A percentile compares a stretch with the other conserved stretches of the same genome.
These are phyloP conservation scores for Latrodectus hesperus DNA, from an alignment of 2,888 invertebrate species.

Conservation along the genomic window DNA sequence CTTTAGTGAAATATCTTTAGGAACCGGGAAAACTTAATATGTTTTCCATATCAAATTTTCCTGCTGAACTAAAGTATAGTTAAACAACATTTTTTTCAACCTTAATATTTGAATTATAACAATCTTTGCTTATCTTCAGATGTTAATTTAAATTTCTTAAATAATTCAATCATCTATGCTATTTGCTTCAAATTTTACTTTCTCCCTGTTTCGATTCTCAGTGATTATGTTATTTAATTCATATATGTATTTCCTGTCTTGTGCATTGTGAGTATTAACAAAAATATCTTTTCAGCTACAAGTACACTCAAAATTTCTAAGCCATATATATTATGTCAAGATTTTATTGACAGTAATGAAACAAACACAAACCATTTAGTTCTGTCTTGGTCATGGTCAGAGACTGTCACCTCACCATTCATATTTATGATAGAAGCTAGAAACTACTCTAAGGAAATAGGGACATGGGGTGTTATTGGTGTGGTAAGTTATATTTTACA, in stretches of 20 bases:
- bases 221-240: no score
- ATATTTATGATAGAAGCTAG: constrained; percentile 26
- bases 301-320: constrained; percentile 10
- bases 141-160: not conserved
- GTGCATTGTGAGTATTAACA: no score
- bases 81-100: no score
- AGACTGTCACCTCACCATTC: not conserved
- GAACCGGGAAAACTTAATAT: no score
- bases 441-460: constrained; percentile 2
- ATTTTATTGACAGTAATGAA: not conserved
- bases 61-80: no score
- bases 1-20: no score
- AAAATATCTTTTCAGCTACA: constrained; percentile 2
- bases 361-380: constrained; percentile 3
- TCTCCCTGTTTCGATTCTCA: not conserved
- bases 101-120: no score
- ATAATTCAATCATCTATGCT: not conserved
- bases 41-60: no score
- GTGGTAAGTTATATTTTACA: constrained; percentile 32
- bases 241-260: no score
- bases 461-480: constrained; percentile 45
- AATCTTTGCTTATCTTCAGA: no score
- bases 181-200: not conserved
- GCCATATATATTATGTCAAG: constrained; percentile 23
- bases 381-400: constrained; percentile 30